Evolutionary conservation across 2,113 vertebrate species (phyloP).

Genomic region (Carlito syrichta): DNA sequence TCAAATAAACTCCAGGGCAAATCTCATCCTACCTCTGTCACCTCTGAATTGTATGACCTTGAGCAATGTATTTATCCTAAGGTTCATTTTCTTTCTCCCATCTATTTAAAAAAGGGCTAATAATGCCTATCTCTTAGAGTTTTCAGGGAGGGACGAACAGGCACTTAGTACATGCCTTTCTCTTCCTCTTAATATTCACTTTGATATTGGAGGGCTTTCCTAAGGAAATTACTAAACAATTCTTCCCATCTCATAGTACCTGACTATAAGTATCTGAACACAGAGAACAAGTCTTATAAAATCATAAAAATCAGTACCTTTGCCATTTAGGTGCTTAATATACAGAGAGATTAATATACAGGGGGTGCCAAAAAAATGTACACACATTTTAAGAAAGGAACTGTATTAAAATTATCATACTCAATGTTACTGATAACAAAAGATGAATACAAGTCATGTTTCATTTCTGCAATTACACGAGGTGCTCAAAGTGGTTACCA

Average conservation of each 20-base stretch:
- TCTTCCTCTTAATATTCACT: background rate
- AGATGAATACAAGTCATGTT: no score
- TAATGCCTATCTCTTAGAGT: background rate
- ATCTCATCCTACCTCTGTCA: background rate
- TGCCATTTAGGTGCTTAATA: background rate
- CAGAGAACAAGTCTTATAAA: background rate
- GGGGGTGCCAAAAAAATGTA: no score
- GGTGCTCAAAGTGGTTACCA: no score
- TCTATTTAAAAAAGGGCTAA: background rate
- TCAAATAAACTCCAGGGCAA: background rate
- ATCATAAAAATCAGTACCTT: background rate
- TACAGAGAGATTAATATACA: no score
- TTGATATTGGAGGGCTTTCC: background rate
- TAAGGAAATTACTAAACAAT: background rate
- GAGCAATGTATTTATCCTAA: background rate
- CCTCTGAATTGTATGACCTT: background rate
- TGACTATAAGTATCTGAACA: background rate
- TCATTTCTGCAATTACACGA: no score
- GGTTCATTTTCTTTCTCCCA: background rate
- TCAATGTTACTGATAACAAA: no score
- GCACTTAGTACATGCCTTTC: background rate
- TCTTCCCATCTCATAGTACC: background rate
- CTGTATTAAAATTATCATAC: no score
- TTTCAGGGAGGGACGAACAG: background rate
- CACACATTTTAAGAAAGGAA: no score